A percentile compares a stretch with the other conserved stretches of the same genome.
These are phyloP conservation scores for Diloba caeruleocephala DNA, from an alignment of 2,888 invertebrate species.

Conservation along the genomic window DNA sequence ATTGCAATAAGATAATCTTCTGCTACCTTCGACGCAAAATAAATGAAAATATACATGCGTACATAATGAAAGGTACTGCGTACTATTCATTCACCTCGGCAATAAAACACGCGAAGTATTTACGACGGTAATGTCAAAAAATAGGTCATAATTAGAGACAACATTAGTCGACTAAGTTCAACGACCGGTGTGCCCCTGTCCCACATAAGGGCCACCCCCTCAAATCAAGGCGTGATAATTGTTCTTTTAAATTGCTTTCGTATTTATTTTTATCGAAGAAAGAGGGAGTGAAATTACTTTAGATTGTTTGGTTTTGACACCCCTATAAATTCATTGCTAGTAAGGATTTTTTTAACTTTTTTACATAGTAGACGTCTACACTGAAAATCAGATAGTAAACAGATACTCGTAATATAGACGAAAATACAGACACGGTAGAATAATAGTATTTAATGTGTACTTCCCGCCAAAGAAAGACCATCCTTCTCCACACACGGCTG, in stretches of 20 bases:
- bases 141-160: constrained; percentile 61
- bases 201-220: constrained; percentile 64
- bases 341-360: not conserved
- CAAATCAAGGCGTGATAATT: constrained; percentile 62
- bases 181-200: constrained; percentile 56
- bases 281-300: constrained; percentile 24
- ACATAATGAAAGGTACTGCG: constrained; percentile 10
- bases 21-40: constrained; percentile 3
- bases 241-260: constrained; percentile 57
- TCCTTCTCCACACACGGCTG: no score
- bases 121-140: constrained; percentile 49
- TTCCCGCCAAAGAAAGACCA: no score
- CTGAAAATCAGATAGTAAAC: not conserved
- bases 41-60: not conserved
- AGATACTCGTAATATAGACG: not conserved
- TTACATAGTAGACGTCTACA: not conserved
- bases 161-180: constrained; percentile 59
- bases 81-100: constrained; percentile 45
- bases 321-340: constrained; percentile 4
- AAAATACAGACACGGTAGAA: not conserved
- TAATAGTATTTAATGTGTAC: not conserved
- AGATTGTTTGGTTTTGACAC: constrained; percentile 39
- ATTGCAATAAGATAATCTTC: no score
- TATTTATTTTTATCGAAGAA: constrained; percentile 55
- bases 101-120: constrained; percentile 54